Conservation (phyloP, 2,113 vertebrate species). For the Tragulus kanchil region DNA sequence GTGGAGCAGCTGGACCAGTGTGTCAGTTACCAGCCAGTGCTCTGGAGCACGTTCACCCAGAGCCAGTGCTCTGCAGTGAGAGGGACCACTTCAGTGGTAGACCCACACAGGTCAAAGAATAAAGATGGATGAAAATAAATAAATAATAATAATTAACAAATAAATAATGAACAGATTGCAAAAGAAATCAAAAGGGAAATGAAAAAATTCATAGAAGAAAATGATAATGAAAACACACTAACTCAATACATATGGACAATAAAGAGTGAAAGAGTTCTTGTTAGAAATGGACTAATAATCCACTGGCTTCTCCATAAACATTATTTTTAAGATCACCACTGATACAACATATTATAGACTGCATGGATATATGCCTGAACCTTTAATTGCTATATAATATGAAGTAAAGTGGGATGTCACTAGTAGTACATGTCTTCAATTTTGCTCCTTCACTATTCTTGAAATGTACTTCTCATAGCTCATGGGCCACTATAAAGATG, state of each 20-base stretch:
- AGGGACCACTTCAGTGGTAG: no score
- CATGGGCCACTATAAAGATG: background rate
- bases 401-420: background rate
- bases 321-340: background rate
- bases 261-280: background rate
- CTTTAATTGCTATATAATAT: background rate
- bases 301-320: background rate
- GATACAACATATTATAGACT: background rate
- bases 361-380: background rate
- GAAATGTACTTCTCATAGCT: background rate
- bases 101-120: no score
- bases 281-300: background rate
- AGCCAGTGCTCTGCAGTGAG: no score
- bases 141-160: no score
- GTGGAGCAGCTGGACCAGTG: no score
- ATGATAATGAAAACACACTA: no score
- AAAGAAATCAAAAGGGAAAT: no score
- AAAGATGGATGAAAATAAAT: no score
- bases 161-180: no score
- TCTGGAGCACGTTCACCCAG: no score
- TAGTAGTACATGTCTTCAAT: background rate
- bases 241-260: background rate
- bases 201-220: no score
- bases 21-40: no score
- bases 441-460: background rate